phyloP scores from a whole-genome alignment of 2,113 vertebrate species.

The Saccopteryx bilineata region DNA sequence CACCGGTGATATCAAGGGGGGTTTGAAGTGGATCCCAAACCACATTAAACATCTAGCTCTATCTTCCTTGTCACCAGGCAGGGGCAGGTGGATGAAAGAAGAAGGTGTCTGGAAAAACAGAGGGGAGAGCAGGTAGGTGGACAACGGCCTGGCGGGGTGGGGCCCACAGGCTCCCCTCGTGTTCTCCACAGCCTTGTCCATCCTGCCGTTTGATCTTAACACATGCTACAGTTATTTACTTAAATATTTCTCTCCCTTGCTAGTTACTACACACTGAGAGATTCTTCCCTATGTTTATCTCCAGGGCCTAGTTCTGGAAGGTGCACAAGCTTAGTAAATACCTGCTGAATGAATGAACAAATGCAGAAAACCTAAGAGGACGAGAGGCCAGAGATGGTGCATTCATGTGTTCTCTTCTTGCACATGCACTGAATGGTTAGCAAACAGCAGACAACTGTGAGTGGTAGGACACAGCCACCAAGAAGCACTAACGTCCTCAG shows the following conservation, averaged over 20 bases:
- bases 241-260: neutral
- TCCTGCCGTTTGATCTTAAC: neutral
- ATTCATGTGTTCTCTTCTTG: neutral
- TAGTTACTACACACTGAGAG: neutral
- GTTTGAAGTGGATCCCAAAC: neutral
- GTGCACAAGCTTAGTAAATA: neutral
- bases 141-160: no score
- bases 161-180: neutral
- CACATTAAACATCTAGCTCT: neutral
- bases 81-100: neutral
- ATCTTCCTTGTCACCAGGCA: neutral
- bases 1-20: neutral
- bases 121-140: neutral
- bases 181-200: accelerated
- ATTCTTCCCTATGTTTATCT: neutral
- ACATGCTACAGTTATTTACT: neutral
- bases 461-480: neutral
- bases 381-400: neutral
- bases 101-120: neutral
- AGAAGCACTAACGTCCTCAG: neutral
- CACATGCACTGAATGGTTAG: neutral
- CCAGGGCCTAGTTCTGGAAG: neutral
- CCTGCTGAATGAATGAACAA: conserved; percentile 10
- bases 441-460: neutral
- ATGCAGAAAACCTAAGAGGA: neutral